A percentile compares a stretch with the other conserved stretches of the same genome.
These are phyloP conservation scores for Cisticola juncidis DNA, from an alignment of 2,113 vertebrate genomes.

Conservation along the genomic window DNA sequence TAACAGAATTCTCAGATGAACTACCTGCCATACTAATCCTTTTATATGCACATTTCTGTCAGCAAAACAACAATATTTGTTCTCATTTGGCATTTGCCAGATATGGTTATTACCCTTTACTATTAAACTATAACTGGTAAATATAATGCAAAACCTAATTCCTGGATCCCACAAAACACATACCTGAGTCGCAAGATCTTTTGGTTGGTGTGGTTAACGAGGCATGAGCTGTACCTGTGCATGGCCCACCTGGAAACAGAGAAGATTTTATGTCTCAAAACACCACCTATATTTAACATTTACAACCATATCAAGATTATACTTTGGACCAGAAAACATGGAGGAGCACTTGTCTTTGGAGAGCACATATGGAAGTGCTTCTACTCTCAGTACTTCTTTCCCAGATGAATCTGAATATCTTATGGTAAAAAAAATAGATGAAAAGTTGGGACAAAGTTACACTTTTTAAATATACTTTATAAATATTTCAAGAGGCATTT, in stretches of 20 bases:
- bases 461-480: neutral
- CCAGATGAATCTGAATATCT: neutral
- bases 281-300: neutral
- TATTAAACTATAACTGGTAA: neutral
- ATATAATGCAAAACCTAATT: neutral
- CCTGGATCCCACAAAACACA: neutral
- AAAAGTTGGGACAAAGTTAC: neutral
- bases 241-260: slow-evolving; percentile 83
- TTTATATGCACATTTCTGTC: neutral
- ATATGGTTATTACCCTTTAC: neutral
- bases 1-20: neutral
- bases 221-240: slow-evolving; percentile 88
- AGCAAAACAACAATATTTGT: neutral
- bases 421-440: neutral
- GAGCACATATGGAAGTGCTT: neutral
- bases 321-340: neutral
- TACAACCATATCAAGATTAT: neutral
- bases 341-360: neutral
- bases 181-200: slow-evolving; percentile 92
- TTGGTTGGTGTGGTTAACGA: slow-evolving; percentile 89
- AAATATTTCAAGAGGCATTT: neutral
- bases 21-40: neutral
- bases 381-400: neutral
- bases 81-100: neutral
- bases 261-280: slow-evolving; percentile 29